Conservation (phyloP, 2,797 vertebrate species). For the Crenuchus spilurus region DNA sequence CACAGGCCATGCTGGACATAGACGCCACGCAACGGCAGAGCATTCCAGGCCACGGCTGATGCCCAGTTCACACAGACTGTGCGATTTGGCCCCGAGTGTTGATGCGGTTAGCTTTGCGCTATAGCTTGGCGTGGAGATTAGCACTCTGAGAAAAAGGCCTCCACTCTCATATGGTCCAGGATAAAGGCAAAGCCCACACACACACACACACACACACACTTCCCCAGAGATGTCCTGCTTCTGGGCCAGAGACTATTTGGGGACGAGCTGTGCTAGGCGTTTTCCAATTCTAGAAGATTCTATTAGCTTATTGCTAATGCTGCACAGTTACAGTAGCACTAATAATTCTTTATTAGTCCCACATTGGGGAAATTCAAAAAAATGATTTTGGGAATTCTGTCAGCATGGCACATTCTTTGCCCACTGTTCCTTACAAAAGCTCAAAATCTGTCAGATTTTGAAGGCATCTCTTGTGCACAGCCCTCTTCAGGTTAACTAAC, state of each 20-base stretch:
- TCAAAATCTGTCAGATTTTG: no score
- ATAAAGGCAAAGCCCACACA: not conserved
- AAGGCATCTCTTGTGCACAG: no score
- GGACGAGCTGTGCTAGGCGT: not conserved
- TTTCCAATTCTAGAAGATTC: not conserved
- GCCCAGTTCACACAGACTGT: not conserved
- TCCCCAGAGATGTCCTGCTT: not conserved
- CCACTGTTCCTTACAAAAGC: no score
- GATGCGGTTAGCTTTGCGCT: conserved; percentile 10
- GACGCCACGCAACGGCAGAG: conserved; percentile 4
- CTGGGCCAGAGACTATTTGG: not conserved
- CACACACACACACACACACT: not conserved
- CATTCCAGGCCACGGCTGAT: not conserved
- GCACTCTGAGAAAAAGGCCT: conserved; percentile 20
- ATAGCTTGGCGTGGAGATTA: conserved; percentile 40
- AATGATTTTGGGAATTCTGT: no score
- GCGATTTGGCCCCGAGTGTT: conserved; percentile 17
- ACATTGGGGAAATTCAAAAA: no score
- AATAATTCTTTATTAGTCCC: no score
- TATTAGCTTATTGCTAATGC: not conserved
- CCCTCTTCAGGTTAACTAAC: no score
- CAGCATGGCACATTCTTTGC: no score
- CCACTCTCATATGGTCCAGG: conserved; percentile 3
- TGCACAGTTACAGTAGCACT: no score
- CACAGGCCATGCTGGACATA: not conserved